Evolutionary conservation across 2,797 vertebrate species (phyloP), one percentile per base, ranked within the genome.

Genomic region (Octomys mimax): DNA sequence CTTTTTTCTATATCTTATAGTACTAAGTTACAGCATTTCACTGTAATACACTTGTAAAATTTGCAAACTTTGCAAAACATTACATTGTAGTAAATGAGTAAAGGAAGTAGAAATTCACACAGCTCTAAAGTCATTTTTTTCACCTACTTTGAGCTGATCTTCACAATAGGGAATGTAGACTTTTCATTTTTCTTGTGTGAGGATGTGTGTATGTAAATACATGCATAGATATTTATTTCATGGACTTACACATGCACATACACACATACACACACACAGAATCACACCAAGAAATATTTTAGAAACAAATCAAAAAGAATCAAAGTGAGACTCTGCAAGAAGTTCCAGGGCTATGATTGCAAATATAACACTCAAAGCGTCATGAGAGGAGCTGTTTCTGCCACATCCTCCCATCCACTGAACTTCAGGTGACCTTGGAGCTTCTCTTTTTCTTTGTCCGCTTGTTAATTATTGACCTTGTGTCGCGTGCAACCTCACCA

Each of bases 151-250:
- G 54, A 75, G 16, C 24, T 39, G 49, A 81, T 75, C 19, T 68
- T 73, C 7, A 12, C 64, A 54, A 54, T 2, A 59, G 52, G 31
- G 39, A 75, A 77, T 1, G 1, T 6, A 2, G 13, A 21, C 4
- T 1, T 22, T 54, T 73, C 13, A 4, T 64, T 70, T 70, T 87
- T 21, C 22, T 84, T 21, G 0, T 6, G 12, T 6, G 33, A 62
- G 4, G 49, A 22, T 31, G 13, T 18, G 14, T 0, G 4, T 39
- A 10, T 36, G n/a, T 24, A 28, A 0, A 5, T 2, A 13, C 5
- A 5, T 70, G 0, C 24, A 68, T 10, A n/a, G 14, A 36, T 0
- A 36, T 7, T 7, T 36, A 57, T 11, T 10, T 78, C 2, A 54
- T 2, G 26, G 10, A 5, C 0, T 39, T 39, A 39, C 39, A 39